Percentiles rank a stretch among this genome's conserved stretches.
phyloP scores from a whole-genome alignment of 2,113 vertebrate genomes.

The Azemiops feae region DNA sequence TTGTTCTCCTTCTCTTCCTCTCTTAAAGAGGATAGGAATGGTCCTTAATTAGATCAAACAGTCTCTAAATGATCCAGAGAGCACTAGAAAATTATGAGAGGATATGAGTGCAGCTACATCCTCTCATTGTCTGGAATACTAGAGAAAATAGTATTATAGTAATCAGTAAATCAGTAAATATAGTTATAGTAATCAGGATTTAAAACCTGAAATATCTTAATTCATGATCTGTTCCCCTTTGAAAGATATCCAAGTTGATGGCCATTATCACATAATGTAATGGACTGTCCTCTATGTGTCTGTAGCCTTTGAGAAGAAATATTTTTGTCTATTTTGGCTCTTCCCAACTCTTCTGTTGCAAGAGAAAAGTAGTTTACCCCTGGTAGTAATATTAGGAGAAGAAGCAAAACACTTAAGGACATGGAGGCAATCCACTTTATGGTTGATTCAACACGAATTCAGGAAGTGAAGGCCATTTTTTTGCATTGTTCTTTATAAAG shows the following conservation, averaged over 20 bases:
- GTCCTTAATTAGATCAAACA: neutral
- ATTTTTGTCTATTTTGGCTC: neutral
- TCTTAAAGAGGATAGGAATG: neutral
- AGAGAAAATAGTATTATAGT: neutral
- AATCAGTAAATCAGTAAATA: no score
- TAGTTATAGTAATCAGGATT: neutral
- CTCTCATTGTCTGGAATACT: neutral
- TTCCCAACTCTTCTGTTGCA: neutral
- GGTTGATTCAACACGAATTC: neutral
- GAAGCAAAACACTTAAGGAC: neutral
- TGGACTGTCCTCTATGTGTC: neutral
- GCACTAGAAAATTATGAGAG: neutral
- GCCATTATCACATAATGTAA: neutral
- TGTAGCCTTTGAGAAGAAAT: neutral
- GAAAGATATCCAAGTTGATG: neutral
- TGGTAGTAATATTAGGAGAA: neutral
- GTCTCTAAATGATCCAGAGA: neutral
- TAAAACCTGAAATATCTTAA: neutral
- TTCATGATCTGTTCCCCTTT: neutral
- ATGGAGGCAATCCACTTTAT: neutral
- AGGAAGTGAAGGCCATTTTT: neutral
- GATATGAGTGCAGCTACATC: neutral
- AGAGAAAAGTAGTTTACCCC: neutral
- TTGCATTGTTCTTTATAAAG: neutral
- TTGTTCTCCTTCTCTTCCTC: neutral